A percentile compares a stretch with the other conserved stretches of the same genome.
Conservation (phyloP, 1,140 invertebrate genomes). For the Teleogryllus occipitalis region DNA sequence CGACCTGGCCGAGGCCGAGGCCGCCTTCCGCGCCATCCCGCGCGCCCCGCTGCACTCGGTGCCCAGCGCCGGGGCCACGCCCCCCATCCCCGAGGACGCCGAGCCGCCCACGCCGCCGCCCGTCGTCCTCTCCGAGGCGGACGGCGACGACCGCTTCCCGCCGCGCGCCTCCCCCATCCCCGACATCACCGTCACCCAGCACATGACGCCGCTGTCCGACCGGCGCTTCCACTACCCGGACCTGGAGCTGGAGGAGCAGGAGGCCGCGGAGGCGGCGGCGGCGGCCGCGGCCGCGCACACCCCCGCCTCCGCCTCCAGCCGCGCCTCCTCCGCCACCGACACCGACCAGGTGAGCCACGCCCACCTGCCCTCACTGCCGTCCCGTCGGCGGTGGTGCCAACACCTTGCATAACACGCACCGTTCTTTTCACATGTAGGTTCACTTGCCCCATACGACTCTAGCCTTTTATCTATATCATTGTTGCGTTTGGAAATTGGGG, state of each 20-base stretch:
- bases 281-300: constrained; percentile 41
- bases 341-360: constrained; percentile 38
- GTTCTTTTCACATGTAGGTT: too few species aligned
- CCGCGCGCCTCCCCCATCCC: constrained; percentile 43
- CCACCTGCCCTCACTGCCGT: too few species aligned
- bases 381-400: too few species aligned
- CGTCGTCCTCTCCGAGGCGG: not conserved
- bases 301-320: constrained; percentile 49
- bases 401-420: too few species aligned
- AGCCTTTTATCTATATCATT: too few species aligned
- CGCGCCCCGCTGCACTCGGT: constrained; percentile 35
- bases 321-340: constrained; percentile 47
- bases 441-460: too few species aligned
- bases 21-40: constrained; percentile 39
- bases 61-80: constrained; percentile 28
- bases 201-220: constrained; percentile 43
- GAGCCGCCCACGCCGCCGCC: constrained; percentile 54
- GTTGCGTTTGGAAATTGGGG: too few species aligned
- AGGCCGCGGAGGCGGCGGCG: constrained; percentile 35
- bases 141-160: too few species aligned
- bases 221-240: constrained; percentile 43
- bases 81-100: constrained; percentile 40
- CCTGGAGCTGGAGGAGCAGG: constrained; percentile 38
- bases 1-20: constrained; percentile 44
- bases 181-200: constrained; percentile 59